Base-by-base conservation (phyloP, 1,140 invertebrate genomes). In the Atta colombica region DNA sequence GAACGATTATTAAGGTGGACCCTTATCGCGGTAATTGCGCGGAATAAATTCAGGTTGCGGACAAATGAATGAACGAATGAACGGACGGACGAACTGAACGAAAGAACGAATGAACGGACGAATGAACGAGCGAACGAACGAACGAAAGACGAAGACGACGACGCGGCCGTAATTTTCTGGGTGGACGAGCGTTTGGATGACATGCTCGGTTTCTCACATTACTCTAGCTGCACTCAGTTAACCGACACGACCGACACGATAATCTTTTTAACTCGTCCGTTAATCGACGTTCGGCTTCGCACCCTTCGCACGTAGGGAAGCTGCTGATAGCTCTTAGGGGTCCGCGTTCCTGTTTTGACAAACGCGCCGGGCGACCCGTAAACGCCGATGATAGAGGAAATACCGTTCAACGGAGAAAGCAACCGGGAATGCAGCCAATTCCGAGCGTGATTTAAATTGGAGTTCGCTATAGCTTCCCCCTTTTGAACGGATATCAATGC, bases 11-110 rank as follows among this genome's bases (percentile, higher is more conserved):
- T 90, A 90, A 90, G 85, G 89, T 88, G 71, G 69, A 77, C 89
- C 60, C 87, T 92, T 91, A 90, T 90, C 91, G 87, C 53, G 78
- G 87, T 92, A 92, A 92, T 92, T 91, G 90, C 89, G 72, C 88
- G 84, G 90, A 91, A 92, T 91, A 91, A 91, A 92, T 91, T 87
- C 82, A 87, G 89, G 71, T 63, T 88, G 89, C 81, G 87, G 88
- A 69, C 71, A 77, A 90, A 82, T 81, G 81, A 82, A 82, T 55
- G 63, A 72, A 51, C 35, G 49, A 55, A 69, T 25, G 81, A 90
- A 82, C 86, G 81, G 69, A 35, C 35, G 61, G 81, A 4, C 28
- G 45, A 53, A 68, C 45, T n/a, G 45, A 68, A 45, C 35, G 77
- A 82, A 55, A 25, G 61, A 82, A 65, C 18, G 53, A 84, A 85